Evolutionary conservation across 2,797 vertebrate species (phyloP).

Genomic region (Gorsachius magnificus): DNA sequence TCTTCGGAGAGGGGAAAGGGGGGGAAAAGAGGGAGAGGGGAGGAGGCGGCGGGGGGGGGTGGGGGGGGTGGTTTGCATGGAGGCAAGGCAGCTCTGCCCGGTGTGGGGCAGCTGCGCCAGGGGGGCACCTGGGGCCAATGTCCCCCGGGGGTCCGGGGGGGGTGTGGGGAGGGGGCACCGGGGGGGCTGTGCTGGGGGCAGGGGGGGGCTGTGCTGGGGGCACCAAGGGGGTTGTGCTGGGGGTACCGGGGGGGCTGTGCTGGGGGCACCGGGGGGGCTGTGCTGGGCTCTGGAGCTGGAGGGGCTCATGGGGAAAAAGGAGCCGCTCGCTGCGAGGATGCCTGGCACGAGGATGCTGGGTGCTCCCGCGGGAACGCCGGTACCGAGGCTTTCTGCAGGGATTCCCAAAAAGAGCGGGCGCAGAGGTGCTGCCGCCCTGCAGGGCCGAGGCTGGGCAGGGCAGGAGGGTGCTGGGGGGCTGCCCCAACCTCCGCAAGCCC

Average conservation of each 20-base stretch:
- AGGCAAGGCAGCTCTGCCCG: no score
- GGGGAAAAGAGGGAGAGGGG: background rate
- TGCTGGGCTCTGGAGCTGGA: background rate
- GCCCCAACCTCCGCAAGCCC: background rate
- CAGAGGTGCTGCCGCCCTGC: rapidly evolving
- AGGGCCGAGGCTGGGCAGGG: background rate
- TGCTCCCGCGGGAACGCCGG: rapidly evolving
- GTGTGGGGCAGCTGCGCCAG: background rate
- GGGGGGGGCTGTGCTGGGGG: no score
- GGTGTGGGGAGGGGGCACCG: no score
- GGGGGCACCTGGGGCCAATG: rapidly evolving
- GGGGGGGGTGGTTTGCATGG: background rate
- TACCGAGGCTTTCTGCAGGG: background rate
- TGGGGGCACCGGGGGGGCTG: background rate
- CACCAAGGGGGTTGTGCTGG: no score
- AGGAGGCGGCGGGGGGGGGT: background rate
- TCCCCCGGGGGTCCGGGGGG: no score
- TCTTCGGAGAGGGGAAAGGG: background rate
- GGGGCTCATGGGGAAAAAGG: rapidly evolving
- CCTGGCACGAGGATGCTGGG: no score
- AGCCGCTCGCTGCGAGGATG: background rate
- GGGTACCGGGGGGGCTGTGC: no score
- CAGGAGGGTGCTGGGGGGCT: background rate
- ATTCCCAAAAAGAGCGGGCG: background rate
- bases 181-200: no score